A percentile compares a stretch with the other conserved stretches of the same genome.
phyloP scores from a whole-genome alignment of 2,113 vertebrate species.

The Probosciger aterrimus region DNA sequence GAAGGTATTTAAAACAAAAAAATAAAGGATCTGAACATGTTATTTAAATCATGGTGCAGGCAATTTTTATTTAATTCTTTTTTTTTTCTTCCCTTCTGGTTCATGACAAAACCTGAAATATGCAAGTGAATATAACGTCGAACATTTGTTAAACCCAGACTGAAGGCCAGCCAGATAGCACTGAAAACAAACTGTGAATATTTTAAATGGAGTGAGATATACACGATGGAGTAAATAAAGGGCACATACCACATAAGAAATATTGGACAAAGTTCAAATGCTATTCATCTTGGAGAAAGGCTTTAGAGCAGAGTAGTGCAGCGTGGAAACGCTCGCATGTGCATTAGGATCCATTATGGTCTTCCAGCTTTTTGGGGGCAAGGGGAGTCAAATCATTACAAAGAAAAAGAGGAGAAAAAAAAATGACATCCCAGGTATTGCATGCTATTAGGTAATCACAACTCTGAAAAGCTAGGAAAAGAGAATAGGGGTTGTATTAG shows the following conservation, averaged over 20 bases:
- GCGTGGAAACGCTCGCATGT: not conserved
- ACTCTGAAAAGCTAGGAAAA: not conserved
- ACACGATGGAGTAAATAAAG: slow-evolving; percentile 63
- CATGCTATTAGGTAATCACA: not conserved
- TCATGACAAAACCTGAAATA: slow-evolving; percentile 56
- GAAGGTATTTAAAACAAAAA: slow-evolving; percentile 57
- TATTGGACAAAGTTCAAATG: slow-evolving; percentile 55
- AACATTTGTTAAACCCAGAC: slow-evolving; percentile 57
- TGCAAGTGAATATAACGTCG: slow-evolving; percentile 20
- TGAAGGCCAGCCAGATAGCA: slow-evolving; percentile 60
- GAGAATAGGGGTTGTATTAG: slow-evolving; percentile 5
- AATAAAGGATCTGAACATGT: slow-evolving; percentile 37
- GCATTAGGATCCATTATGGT: not conserved
- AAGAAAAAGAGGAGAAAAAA: not conserved
- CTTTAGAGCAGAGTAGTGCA: slow-evolving; percentile 7
- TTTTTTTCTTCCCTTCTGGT: slow-evolving; percentile 13
- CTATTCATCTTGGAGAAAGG: slow-evolving; percentile 37
- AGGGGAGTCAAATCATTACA: not conserved
- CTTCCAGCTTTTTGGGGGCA: not conserved
- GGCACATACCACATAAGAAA: slow-evolving; percentile 54
- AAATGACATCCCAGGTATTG: not conserved
- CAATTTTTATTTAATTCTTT: not conserved
- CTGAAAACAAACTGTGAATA: slow-evolving; percentile 66
- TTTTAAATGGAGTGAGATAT: slow-evolving; percentile 66
- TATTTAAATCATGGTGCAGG: slow-evolving; percentile 47